A percentile compares a stretch with the other conserved stretches of the same genome.
These are phyloP conservation scores for Drosophila ustulata DNA, from an alignment of 2,888 invertebrate species.

Conservation along the genomic window DNA sequence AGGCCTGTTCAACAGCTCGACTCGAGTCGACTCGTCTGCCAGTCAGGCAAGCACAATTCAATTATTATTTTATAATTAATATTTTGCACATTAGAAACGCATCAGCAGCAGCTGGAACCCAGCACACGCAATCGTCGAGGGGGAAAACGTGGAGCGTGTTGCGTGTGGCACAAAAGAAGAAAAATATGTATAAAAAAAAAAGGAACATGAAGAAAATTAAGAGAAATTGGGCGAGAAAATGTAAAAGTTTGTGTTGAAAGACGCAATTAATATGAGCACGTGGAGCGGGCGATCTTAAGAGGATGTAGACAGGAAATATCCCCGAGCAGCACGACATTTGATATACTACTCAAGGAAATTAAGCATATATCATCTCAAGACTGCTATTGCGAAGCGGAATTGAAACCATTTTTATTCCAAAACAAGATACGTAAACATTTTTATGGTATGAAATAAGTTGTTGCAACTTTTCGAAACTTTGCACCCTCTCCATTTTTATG, in stretches of 20 bases:
- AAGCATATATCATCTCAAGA: constrained; percentile 9
- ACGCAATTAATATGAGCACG: constrained; percentile 64
- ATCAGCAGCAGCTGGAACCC: constrained; percentile 70
- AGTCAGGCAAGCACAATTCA: constrained; percentile 67
- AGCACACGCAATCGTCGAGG: constrained; percentile 55
- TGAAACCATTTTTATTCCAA: not conserved
- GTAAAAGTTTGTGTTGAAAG: constrained; percentile 42
- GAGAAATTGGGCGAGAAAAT: constrained; percentile 65
- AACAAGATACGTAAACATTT: not conserved
- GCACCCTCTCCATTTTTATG: not conserved
- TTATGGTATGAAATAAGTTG: not conserved
- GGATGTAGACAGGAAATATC: constrained; percentile 42
- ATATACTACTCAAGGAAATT: constrained; percentile 21
- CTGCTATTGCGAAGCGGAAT: not conserved
- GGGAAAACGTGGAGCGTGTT: constrained; percentile 38
- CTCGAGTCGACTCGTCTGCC: not conserved
- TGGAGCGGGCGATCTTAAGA: constrained; percentile 19
- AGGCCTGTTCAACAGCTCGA: constrained; percentile 45
- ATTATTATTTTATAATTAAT: constrained; percentile 81
- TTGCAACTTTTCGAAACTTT: not conserved
- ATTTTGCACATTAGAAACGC: constrained; percentile 80
- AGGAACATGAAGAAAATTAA: constrained; percentile 30
- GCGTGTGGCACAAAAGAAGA: constrained; percentile 55
- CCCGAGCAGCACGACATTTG: constrained; percentile 19
- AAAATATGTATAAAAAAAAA: constrained; percentile 1